Evolutionary conservation across 2,888 invertebrate genomes (phyloP).

Genomic region (Schizotus pectinicornis): DNA sequence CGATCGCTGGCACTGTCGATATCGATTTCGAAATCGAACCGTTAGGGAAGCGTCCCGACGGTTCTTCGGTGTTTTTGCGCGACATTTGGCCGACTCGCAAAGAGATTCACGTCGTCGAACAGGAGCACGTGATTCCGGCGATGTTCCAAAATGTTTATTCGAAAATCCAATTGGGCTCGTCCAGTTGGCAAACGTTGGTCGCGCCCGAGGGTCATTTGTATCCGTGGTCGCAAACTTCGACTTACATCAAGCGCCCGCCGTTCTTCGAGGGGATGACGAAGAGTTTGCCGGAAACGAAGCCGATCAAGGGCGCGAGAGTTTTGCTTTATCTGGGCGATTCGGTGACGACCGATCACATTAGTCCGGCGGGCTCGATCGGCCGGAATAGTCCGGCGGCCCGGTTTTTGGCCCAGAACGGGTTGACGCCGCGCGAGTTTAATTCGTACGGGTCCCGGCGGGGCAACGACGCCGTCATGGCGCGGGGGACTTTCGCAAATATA

Average conservation of each 20-base stretch:
- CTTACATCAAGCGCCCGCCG: constrained; percentile 95
- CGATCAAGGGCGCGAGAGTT: constrained; percentile 77
- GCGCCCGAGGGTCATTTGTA: constrained; percentile 86
- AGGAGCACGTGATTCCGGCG: constrained; percentile 87
- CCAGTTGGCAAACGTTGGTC: constrained; percentile 81
- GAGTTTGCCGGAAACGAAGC: constrained; percentile 67
- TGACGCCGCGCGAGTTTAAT: constrained; percentile 94
- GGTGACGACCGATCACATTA: constrained; percentile 98
- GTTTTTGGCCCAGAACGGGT: constrained; percentile 73
- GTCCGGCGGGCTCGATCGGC: constrained; percentile 97
- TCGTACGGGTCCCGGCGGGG: constrained; percentile 97
- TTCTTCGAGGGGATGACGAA: constrained; percentile 78
- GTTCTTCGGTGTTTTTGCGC: constrained; percentile 78
- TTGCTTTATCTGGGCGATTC: constrained; percentile 92
- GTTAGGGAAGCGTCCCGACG: constrained; percentile 69
- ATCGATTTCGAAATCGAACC: constrained; percentile 90
- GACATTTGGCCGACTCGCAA: constrained; percentile 95
- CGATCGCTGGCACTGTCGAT: constrained; percentile 92
- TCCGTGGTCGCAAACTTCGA: constrained; percentile 89
- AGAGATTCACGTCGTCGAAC: constrained; percentile 90
- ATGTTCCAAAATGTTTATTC: constrained; percentile 95
- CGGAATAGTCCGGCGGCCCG: constrained; percentile 79
- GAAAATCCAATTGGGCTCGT: constrained; percentile 77
- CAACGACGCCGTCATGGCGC: constrained; percentile 96
- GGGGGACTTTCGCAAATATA: constrained; percentile 98